phyloP scores from a whole-genome alignment of 2,888 invertebrate species.

The Unio pictorum region DNA sequence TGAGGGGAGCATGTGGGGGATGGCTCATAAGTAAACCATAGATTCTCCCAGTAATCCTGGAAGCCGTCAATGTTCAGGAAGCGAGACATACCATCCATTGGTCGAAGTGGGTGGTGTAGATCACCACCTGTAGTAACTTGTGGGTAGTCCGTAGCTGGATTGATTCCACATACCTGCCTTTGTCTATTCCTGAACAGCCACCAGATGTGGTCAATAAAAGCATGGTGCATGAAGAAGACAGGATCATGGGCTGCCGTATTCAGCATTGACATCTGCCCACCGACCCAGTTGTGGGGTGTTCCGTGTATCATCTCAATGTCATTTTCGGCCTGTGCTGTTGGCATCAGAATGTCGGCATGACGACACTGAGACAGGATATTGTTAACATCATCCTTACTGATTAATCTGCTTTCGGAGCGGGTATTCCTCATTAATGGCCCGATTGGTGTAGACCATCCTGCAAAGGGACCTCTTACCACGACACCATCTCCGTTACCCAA shows the following conservation, averaged over 20 bases:
- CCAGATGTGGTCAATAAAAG: constrained; percentile 51
- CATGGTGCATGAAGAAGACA: constrained; percentile 48
- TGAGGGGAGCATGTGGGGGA: constrained; percentile 31
- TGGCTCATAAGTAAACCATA: constrained; percentile 29
- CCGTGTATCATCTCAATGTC: constrained; percentile 41
- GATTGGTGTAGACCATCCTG: constrained; percentile 46
- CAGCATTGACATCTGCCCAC: constrained; percentile 38
- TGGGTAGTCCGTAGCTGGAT: constrained; percentile 26
- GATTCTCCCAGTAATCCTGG: constrained; percentile 14
- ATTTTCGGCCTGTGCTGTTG: constrained; percentile 14
- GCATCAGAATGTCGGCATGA: constrained; percentile 15
- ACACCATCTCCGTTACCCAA: constrained; percentile 53
- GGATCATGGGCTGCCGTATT: constrained; percentile 40
- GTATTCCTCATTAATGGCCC: constrained; percentile 50
- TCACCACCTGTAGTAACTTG: neutral
- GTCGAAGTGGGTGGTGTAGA: constrained; percentile 15
- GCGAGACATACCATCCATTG: constrained; percentile 26
- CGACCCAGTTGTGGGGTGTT: constrained; percentile 37
- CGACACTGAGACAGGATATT: constrained; percentile 5
- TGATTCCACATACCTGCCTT: constrained; percentile 3
- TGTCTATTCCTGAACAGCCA: constrained; percentile 31
- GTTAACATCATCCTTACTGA: constrained; percentile 32
- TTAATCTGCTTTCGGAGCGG: constrained; percentile 40
- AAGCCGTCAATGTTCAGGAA: constrained; percentile 29
- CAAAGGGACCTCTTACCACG: constrained; percentile 53